Percentiles rank a stretch among this genome's conserved stretches.
These are phyloP conservation scores for Tetramorium parvispinum DNA, from an alignment of 1,140 invertebrate genomes.

Conservation along the genomic window DNA sequence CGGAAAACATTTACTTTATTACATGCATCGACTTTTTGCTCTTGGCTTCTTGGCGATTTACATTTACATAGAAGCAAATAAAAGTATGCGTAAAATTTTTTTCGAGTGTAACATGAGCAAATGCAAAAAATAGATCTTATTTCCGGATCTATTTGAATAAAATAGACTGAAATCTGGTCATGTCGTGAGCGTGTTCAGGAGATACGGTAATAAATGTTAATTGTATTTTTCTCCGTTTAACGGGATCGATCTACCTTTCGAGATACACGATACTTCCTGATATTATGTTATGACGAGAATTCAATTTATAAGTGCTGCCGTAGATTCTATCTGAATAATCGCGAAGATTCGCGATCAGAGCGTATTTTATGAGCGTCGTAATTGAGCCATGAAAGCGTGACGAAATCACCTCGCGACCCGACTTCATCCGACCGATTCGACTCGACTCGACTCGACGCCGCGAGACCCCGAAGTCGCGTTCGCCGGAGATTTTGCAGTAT, in stretches of 20 bases:
- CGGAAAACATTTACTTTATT: neutral
- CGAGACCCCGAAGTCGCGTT: constrained; percentile 24
- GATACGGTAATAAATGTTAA: constrained; percentile 21
- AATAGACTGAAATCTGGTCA: neutral
- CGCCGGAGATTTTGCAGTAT: neutral
- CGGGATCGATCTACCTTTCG: neutral
- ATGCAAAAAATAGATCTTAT: neutral
- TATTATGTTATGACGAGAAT: neutral
- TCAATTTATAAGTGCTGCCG: neutral
- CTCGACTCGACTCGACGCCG: constrained; percentile 16
- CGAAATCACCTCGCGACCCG: constrained; percentile 35
- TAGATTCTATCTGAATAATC: constrained; percentile 38
- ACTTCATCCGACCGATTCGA: constrained; percentile 1
- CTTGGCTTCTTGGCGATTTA: neutral
- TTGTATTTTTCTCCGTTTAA: constrained; percentile 16
- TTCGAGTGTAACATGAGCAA: neutral
- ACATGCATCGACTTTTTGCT: neutral
- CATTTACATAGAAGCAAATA: neutral
- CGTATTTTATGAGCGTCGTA: constrained; percentile 23
- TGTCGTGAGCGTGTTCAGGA: neutral
- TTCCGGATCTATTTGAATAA: neutral
- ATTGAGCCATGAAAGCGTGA: constrained; percentile 53
- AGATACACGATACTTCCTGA: constrained; percentile 7
- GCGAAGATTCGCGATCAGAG: constrained; percentile 24
- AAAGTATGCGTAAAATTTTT: neutral